Base-by-base conservation (phyloP, 1,140 invertebrate species). In the Drosophila asahinai region DNA sequence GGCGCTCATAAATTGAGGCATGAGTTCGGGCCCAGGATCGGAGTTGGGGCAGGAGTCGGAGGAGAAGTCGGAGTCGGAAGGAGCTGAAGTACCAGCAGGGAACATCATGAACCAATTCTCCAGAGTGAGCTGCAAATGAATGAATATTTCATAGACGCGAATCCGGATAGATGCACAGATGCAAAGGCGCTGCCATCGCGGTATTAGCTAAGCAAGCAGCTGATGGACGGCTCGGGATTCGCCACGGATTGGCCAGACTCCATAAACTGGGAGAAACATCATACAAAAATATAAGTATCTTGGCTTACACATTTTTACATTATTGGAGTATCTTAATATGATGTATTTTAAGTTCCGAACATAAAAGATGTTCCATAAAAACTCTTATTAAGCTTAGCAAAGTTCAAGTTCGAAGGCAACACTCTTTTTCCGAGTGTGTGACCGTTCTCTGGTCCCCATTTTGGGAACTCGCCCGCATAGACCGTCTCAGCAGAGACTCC, bases 111-210 rank as follows among this genome's bases (percentile, higher is more conserved):
- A 77, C 83, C 81, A 90, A 90, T 90, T 81, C 84, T 84, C 84
- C 45, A 59, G 64, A 66, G 86, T 80, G 70, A 90, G 74, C 71
- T 90, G 86, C 77, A 89, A 89, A 89, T 89, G 86, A 84, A 84
- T 89, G 84, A 90, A 89, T 89, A 89, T 89, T 89, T 89, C 84
- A 89, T 90, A 81, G 83, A 77, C 71, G 83, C 75, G 80, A 70
- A 48, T 68, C 43, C 77, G 84, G 52, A 57, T 66, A 75, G 80
- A 83, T 89, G 86, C 86, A 78, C 75, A 81, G 84, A 89, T 81
- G 76, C 62, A 87, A 62, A 64, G 22, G 45, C 47, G 14, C 47
- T 48, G 57, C 70, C 49, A 17, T 15, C 72, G 65, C 60, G 58
- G 57, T 59, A 64, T 82, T 61, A 62, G 74, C 79, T 66, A 68